These are phyloP conservation scores for Lethenteron camtschaticum DNA, from an alignment of 2,113 vertebrate genomes.

Conservation along the genomic window DNA sequence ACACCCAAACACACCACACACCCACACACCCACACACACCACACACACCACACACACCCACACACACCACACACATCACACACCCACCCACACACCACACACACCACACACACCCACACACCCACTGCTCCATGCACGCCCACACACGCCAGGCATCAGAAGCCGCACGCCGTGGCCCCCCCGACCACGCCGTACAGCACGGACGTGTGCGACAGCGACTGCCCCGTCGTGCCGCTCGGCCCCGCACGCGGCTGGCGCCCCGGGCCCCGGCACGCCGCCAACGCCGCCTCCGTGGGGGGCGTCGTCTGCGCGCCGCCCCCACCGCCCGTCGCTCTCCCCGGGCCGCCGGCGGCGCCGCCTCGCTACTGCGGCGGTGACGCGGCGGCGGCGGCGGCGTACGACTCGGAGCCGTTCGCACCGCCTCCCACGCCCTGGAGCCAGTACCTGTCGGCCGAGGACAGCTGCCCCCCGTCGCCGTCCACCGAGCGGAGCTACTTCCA, in stretches of 20 bases:
- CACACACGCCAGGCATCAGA: no score
- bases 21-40: no score
- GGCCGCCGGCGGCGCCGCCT: constrained; percentile 87
- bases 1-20: no score
- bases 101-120: no score
- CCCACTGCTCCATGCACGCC: no score
- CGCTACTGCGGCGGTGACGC: constrained; percentile 58
- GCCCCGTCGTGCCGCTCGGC: constrained; percentile 33
- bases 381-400: constrained; percentile 88
- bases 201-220: constrained; percentile 86
- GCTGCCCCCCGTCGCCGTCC: constrained; percentile 80
- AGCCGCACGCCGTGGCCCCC: constrained; percentile 55
- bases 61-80: no score
- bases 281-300: constrained; percentile 85
- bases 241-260: constrained; percentile 89
- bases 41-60: no score
- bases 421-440: constrained; percentile 83
- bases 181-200: constrained; percentile 96
- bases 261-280: constrained; percentile 86
- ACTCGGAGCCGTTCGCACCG: constrained; percentile 79
- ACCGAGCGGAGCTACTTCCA: constrained; percentile 89
- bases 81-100: no score
- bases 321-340: constrained; percentile 72
- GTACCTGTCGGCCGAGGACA: constrained; percentile 85
- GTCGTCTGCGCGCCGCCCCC: constrained; percentile 81